Evolutionary conservation across 2,888 invertebrate genomes (phyloP), one percentile per base, ranked within the genome.

Genomic region (Monoplex corrugatus): DNA sequence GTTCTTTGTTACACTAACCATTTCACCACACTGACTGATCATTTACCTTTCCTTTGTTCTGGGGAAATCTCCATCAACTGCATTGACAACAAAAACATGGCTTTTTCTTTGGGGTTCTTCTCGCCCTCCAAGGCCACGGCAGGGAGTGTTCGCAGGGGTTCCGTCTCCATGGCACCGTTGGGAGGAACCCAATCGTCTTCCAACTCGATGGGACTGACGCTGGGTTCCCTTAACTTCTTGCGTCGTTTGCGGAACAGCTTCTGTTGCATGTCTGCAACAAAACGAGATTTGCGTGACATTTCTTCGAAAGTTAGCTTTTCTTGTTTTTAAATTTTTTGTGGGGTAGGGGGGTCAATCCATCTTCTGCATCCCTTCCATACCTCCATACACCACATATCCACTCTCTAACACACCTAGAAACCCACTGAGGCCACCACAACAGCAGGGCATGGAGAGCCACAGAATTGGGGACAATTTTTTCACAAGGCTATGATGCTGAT

Each of bases 181-280:
- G 50, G 75, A 10, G 45, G 32, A n/a, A n/a, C n/a, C n/a, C n/a
- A n/a, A 50, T 92, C 91, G 50, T 91, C 91, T 50, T 93, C 93
- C 45, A 93, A 87, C 28, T 92, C 90, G n/a, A 95, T 90, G 13
- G 95, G 95, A 89, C 94, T 95, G 8, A 93, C 88, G 89, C 94
- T 94, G 16, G 92, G 90, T 89, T 95, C 94, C n/a, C 94, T 91
- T 90, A 94, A 92, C 87, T 93, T 86, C 84, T 93, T 91, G 38
- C 95, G 92, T 13, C 95, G 93, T 83, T 93, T 93, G 23, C 93
- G 90, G 63, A 93, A 91, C 86, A 93, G 93, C 87, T 94, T 93
- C 92, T 93, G 93, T 89, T 94, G 94, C 23, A 94, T 91, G 82
- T 95, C 95, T 95, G 91, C 40, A 89, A 28, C 89, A 85, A 57